A percentile compares a stretch with the other conserved stretches of the same genome.
These are phyloP conservation scores for Phalacrocorax brasilianus DNA, from an alignment of 2,113 vertebrate species.

Conservation along the genomic window DNA sequence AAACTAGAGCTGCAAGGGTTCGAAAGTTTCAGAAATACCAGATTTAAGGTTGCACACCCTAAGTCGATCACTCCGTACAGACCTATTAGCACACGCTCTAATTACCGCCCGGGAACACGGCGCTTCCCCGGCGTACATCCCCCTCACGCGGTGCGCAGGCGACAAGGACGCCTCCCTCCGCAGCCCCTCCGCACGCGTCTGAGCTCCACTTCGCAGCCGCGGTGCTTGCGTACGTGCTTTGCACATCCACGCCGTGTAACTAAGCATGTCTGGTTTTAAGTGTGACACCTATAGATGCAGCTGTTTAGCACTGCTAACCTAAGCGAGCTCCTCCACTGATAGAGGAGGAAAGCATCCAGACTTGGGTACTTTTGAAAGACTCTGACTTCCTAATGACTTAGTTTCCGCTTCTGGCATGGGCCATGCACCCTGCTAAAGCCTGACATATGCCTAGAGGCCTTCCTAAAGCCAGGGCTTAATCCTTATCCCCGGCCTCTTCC, in stretches of 20 bases:
- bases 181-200: background rate
- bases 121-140: background rate
- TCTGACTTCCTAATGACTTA: background rate
- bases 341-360: background rate
- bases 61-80: background rate
- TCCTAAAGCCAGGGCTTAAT: background rate
- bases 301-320: background rate
- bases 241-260: accelerated
- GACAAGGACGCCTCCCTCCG: accelerated
- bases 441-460: background rate
- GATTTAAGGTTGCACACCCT: background rate
- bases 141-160: accelerated
- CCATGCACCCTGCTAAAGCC: background rate
- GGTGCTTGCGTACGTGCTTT: accelerated
- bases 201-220: background rate
- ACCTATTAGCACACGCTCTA: background rate
- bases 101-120: background rate
- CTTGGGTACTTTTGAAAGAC: background rate
- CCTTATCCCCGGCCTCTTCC: background rate
- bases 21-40: background rate
- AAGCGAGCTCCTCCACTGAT: background rate
- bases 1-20: background rate
- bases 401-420: background rate
- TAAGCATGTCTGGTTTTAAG: accelerated
- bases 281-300: accelerated